Conservation (phyloP, 2,797 vertebrate species). For the Trachops cirrhosus region DNA sequence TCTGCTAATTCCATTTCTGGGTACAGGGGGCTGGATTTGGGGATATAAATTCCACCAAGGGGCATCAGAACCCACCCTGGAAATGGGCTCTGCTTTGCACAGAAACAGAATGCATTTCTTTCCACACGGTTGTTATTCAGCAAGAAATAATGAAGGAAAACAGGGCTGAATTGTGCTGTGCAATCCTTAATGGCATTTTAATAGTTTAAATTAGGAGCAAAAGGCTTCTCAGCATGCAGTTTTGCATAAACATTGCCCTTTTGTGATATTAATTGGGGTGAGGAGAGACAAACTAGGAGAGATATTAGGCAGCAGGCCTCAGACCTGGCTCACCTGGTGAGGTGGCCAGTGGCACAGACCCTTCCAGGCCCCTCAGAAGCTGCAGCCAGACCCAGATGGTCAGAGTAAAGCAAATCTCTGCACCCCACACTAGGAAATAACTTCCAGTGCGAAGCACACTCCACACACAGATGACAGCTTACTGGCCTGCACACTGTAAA, state of each 20-base stretch:
- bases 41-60: constrained; percentile 16
- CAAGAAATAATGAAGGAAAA: constrained; percentile 62
- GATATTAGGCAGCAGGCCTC: not conserved
- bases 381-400: not conserved
- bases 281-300: not conserved
- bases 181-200: constrained; percentile 64
- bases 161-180: constrained; percentile 20
- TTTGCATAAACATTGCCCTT: constrained; percentile 66
- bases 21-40: not conserved
- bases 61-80: not conserved
- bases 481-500: not conserved
- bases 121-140: constrained; percentile 28
- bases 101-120: constrained; percentile 34
- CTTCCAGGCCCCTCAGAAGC: not conserved
- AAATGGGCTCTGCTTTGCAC: not conserved
- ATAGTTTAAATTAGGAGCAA: constrained; percentile 62
- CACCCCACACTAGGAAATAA: not conserved
- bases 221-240: constrained; percentile 48
- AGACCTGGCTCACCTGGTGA: not conserved
- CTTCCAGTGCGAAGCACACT: not conserved
- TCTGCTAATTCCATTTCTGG: not conserved
- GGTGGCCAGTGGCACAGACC: not conserved
- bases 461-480: not conserved
- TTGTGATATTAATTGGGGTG: constrained; percentile 56
- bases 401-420: not conserved